phyloP scores from a whole-genome alignment of 2,888 invertebrate species.

The Chloromyia formosa region DNA sequence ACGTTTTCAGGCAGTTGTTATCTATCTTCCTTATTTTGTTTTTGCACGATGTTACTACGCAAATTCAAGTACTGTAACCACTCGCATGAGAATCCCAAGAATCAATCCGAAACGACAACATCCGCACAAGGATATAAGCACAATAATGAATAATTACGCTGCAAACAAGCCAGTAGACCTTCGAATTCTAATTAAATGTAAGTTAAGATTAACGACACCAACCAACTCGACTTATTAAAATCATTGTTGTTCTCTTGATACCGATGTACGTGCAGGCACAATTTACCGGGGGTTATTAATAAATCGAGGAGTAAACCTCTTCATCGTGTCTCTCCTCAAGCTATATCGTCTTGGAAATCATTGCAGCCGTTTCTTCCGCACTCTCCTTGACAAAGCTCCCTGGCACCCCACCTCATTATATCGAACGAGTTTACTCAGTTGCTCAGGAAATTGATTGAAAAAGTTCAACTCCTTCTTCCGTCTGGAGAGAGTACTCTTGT shows the following conservation, averaged over 20 bases:
- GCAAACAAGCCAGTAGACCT: conserved; percentile 1
- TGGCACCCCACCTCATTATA: neutral
- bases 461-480: conserved; percentile 7
- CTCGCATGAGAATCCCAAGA: neutral
- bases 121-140: neutral
- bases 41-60: too few species aligned
- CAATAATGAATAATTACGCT: conserved; percentile 22
- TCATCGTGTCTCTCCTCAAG: neutral
- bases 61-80: too few species aligned
- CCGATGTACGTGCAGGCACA: too few species aligned
- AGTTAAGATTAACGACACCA: conserved; percentile 36
- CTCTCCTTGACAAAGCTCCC: too few species aligned
- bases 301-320: conserved; percentile 19
- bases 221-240: conserved; percentile 32
- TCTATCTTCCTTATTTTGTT: too few species aligned
- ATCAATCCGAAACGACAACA: neutral
- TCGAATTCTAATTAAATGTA: conserved; percentile 35
- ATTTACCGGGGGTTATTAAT: conserved; percentile 8
- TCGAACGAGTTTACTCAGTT: neutral
- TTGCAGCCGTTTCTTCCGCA: neutral
- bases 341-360: neutral
- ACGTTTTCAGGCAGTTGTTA: too few species aligned
- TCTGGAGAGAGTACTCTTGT: neutral
- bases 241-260: conserved; percentile 4
- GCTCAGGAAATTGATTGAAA: conserved; percentile 21